A percentile compares a stretch with the other conserved stretches of the same genome.
Evolutionary conservation across 2,113 vertebrate species (phyloP).

Genomic region (Pollachius pollachius): DNA sequence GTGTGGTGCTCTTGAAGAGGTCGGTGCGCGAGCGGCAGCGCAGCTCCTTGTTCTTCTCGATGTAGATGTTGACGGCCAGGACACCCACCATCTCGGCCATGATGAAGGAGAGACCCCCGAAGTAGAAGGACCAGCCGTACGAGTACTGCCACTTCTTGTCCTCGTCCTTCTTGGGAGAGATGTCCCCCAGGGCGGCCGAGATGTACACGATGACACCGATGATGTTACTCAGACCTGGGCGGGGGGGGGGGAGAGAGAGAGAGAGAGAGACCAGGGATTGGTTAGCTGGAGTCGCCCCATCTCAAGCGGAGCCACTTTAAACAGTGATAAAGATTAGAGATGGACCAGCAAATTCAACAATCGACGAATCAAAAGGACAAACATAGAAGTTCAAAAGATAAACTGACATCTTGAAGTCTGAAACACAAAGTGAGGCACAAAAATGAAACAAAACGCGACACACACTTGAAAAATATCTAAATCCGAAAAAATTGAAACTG

Average conservation of each 20-base stretch:
- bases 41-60: slow-evolving; percentile 90
- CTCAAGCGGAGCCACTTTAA: not conserved
- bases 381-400: not conserved
- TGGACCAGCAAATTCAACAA: not conserved
- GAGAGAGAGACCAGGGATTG: too few species aligned
- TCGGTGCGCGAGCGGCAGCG: slow-evolving; percentile 88
- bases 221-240: slow-evolving; percentile 89
- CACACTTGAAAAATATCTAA: too few species aligned
- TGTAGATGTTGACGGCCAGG: slow-evolving; percentile 91
- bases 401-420: not conserved
- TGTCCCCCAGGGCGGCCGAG: slow-evolving; percentile 89
- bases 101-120: slow-evolving; percentile 91
- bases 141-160: slow-evolving; percentile 93
- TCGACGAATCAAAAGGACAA: not conserved
- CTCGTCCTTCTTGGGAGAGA: slow-evolving; percentile 87
- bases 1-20: slow-evolving; percentile 84
- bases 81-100: slow-evolving; percentile 93
- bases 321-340: not conserved
- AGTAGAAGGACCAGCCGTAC: slow-evolving; percentile 95
- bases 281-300: not conserved
- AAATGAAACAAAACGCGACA: too few species aligned
- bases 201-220: slow-evolving; percentile 95
- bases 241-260: not conserved
- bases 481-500: too few species aligned
- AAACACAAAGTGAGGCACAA: not conserved